Base-by-base conservation (phyloP, 2,797 vertebrate species). In the Acipenser ruthenus region DNA sequence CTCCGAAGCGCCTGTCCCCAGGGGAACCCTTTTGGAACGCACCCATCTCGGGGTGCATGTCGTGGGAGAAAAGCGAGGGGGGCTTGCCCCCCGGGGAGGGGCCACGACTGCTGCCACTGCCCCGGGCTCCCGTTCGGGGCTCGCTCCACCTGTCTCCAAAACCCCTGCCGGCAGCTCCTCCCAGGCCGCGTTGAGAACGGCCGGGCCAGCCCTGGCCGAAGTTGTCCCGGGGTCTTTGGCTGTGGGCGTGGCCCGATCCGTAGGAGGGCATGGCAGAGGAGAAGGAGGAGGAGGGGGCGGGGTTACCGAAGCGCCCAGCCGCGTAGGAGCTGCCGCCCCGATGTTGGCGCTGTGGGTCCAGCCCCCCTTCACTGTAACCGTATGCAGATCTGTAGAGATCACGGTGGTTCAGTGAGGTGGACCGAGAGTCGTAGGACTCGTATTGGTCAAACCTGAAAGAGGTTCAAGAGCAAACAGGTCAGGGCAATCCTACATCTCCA, bases 1-100 rank as follows among this genome's bases (percentile, higher is more conserved):
- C 92, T 85, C 93, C 93, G 74, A 94, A 94, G 74, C 92, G 91
- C 85, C 88, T 85, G 75, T 88, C 67, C 11, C 83, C 92, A 67
- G 92, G 89, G 82, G 90, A 90, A 59, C 93, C 92, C 70, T 94
- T 90, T 71, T 90, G 92, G 89, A 91, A 95, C 81, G 87, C 89
- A 79, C 88, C 81, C 68, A 87, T 89, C 74, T 95, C 93, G 4
- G 93, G 91, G 84, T 93, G 89, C 80, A 95, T 92, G 83, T 92
- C 94, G 86, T 92, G 93, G 82, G 92, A 91, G 86, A 96, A 91
- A 82, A 96, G 95, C 73, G 94, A 95, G 68, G 93, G 93, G 76
- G 94, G 93, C 86, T 93, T 90, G 79, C 93, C 93, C 82, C 89
- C 87, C 7, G 87, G 82, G 81, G 85, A 88, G 78, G 84, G 84